Conservation (phyloP, 2,113 vertebrate genomes). For the Tragelaphus imberbis region DNA sequence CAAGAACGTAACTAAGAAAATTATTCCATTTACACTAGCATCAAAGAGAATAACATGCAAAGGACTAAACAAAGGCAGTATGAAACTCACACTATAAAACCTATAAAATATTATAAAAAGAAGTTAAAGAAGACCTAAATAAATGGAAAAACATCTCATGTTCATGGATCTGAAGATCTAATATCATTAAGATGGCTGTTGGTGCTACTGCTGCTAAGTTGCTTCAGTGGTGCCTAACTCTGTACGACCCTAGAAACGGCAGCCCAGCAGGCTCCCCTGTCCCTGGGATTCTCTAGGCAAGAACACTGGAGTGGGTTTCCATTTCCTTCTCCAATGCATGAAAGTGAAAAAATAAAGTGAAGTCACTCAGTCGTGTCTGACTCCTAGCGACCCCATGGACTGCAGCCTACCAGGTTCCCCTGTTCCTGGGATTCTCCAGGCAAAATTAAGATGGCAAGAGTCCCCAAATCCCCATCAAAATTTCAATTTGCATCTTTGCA, state of each 20-base stretch:
- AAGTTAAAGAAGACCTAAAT: background rate
- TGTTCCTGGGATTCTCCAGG: too few species aligned
- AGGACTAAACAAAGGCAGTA: background rate
- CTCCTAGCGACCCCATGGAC: too few species aligned
- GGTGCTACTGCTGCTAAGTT: too few species aligned
- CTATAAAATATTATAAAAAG: background rate
- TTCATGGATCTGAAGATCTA: background rate
- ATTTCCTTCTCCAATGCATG: too few species aligned
- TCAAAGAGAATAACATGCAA: background rate
- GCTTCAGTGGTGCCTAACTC: too few species aligned
- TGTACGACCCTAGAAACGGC: too few species aligned
- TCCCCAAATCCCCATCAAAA: background rate
- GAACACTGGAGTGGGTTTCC: too few species aligned
- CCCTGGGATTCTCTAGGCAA: too few species aligned
- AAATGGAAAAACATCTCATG: background rate
- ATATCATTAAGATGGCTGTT: background rate
- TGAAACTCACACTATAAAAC: background rate
- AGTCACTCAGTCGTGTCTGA: too few species aligned
- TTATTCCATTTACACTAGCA: background rate
- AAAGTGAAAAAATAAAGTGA: too few species aligned
- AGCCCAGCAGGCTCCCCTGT: too few species aligned
- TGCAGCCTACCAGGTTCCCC: too few species aligned
- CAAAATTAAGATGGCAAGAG: background rate
- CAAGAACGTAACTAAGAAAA: conserved; percentile 7
- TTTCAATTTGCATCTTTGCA: background rate